Percentiles rank a stretch among this genome's conserved stretches.
Evolutionary conservation across 2,113 vertebrate genomes (phyloP).

Genomic region (Leuciscus idus): DNA sequence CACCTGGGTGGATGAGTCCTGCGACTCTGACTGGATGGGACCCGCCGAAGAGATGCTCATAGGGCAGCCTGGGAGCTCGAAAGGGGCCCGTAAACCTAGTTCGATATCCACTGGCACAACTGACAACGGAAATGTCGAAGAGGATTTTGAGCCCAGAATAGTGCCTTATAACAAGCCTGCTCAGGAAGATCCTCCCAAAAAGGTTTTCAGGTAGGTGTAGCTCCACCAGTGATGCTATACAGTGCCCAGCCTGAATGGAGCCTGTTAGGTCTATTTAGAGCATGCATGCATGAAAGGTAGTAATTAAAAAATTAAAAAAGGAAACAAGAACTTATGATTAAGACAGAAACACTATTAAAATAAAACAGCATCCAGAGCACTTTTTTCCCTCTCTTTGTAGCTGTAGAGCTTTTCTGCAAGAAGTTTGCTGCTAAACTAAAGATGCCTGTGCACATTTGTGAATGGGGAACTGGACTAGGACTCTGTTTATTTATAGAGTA

Average conservation of each 20-base stretch:
- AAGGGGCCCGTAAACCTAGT: constrained; percentile 86
- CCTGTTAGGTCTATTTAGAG: background rate
- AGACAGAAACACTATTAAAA: background rate
- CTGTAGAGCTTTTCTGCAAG: background rate
- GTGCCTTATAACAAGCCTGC: constrained; percentile 85
- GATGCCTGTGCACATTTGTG: background rate
- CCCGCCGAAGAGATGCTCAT: constrained; percentile 56
- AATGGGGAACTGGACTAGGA: background rate
- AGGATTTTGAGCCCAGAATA: constrained; percentile 85
- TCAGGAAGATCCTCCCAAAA: constrained; percentile 82
- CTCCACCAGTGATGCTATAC: background rate
- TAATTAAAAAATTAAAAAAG: background rate
- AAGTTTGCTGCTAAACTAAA: background rate
- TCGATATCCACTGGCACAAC: constrained; percentile 73
- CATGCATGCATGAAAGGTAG: background rate
- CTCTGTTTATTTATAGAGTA: background rate
- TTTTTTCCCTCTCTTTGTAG: background rate
- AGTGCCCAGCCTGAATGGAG: background rate
- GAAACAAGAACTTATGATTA: background rate
- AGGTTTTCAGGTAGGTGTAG: constrained; percentile 87
- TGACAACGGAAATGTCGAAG: constrained; percentile 72
- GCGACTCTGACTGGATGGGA: constrained; percentile 67
- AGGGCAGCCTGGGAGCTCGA: constrained; percentile 70
- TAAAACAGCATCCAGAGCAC: background rate
- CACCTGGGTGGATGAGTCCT: constrained; percentile 90